A percentile compares a stretch with the other conserved stretches of the same genome.
Conservation (phyloP, 2,113 vertebrate species). For the Propithecus coquereli region DNA sequence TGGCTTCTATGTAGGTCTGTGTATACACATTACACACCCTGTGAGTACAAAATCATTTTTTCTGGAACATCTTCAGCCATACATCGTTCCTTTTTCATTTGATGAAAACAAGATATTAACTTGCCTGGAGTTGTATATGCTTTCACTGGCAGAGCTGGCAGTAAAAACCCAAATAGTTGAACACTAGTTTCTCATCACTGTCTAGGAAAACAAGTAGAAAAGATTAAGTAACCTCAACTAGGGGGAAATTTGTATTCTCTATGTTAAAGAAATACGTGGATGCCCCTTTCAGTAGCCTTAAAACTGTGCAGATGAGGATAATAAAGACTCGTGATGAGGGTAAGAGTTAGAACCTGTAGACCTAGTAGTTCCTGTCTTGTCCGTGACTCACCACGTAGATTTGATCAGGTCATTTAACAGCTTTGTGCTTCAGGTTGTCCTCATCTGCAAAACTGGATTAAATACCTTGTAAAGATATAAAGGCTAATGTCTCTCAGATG, state of each 20-base stretch:
- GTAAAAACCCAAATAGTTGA: neutral
- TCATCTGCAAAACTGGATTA: neutral
- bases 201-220: neutral
- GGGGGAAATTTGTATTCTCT: neutral
- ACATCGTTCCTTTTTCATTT: neutral
- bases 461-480: neutral
- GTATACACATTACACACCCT: neutral
- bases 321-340: neutral
- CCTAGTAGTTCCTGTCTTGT: neutral
- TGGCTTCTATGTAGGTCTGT: neutral
- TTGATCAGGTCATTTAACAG: neutral
- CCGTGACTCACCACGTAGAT: neutral
- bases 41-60: neutral
- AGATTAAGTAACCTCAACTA: neutral
- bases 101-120: neutral
- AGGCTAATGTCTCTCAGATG: neutral
- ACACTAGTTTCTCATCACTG: neutral
- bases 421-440: neutral
- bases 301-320: neutral
- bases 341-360: neutral
- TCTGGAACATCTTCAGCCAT: neutral
- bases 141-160: neutral
- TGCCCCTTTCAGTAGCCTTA: neutral
- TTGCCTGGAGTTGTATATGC: neutral
- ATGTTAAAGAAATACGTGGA: neutral